Evolutionary conservation across 2,797 vertebrate species (phyloP).

Genomic region (Eupleurogrammus muticus): DNA sequence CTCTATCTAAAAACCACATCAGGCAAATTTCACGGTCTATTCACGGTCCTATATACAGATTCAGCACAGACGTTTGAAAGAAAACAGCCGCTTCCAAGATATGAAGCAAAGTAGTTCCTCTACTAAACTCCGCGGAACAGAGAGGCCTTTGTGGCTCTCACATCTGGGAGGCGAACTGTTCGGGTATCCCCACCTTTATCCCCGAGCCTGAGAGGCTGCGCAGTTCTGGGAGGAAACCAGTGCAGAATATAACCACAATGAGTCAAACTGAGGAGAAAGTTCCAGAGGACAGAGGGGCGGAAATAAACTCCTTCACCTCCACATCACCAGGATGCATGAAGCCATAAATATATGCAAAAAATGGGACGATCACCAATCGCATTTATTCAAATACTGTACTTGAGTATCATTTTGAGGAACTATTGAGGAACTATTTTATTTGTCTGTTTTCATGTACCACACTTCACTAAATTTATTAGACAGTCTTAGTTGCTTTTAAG

Average conservation of each 20-base stretch:
- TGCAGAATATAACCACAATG: background rate
- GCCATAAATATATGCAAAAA: no score
- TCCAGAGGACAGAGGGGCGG: accelerated
- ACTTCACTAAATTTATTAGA: no score
- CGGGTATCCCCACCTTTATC: constrained; percentile 33
- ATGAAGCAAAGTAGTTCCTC: background rate
- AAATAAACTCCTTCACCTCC: background rate
- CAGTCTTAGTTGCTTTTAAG: no score
- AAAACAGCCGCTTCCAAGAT: constrained; percentile 18
- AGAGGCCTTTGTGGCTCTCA: constrained; percentile 62
- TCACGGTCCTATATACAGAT: background rate
- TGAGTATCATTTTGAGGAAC: no score
- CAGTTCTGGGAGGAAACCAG: background rate
- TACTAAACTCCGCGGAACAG: constrained; percentile 41
- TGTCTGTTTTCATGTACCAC: no score
- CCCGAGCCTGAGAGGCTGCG: constrained; percentile 29
- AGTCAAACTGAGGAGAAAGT: constrained; percentile 4
- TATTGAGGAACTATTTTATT: no score
- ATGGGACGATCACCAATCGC: no score
- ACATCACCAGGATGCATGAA: background rate
- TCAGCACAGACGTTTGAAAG: constrained; percentile 4
- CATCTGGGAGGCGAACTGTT: constrained; percentile 68
- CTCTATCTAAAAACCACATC: background rate
- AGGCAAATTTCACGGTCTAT: background rate
- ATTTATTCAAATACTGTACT: no score